A percentile compares a stretch with the other conserved stretches of the same genome.
Conservation (phyloP, 2,888 invertebrate species). For the Drosophila anomalipes region DNA sequence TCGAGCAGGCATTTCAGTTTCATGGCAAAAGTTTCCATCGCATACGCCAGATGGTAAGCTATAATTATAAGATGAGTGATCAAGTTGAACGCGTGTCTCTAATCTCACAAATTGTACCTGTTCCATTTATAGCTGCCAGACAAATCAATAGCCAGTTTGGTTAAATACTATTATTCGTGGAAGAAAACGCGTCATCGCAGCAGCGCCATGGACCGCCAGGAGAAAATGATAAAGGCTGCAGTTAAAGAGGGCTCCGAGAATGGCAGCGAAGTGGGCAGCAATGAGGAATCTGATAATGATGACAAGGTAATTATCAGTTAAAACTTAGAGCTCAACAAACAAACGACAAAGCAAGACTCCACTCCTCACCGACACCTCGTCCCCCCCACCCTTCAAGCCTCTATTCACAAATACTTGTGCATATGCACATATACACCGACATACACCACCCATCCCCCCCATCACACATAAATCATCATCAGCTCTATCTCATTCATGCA, state of each 20-base stretch:
- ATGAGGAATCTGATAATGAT: conserved; percentile 95
- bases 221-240: conserved; percentile 85
- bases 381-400: background rate
- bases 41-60: conserved; percentile 96
- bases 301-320: conserved; percentile 90
- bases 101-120: background rate
- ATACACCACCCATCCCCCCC: background rate
- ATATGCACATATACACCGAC: background rate
- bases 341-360: conserved; percentile 52
- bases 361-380: conserved; percentile 34
- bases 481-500: conserved; percentile 12
- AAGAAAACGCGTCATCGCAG: conserved; percentile 97
- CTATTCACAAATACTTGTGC: background rate
- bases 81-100: background rate
- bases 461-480: background rate
- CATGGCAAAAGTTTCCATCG: conserved; percentile 99
- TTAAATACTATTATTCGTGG: conserved; percentile 99
- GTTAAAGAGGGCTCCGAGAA: conserved; percentile 90
- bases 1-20: conserved; percentile 99
- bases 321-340: conserved; percentile 37
- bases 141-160: conserved; percentile 97
- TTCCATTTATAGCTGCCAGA: conserved; percentile 91
- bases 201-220: conserved; percentile 96
- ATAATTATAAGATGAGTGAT: background rate
- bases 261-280: conserved; percentile 93